Base-by-base conservation (phyloP, 2,888 invertebrate species). In the Dynastes tityus region DNA sequence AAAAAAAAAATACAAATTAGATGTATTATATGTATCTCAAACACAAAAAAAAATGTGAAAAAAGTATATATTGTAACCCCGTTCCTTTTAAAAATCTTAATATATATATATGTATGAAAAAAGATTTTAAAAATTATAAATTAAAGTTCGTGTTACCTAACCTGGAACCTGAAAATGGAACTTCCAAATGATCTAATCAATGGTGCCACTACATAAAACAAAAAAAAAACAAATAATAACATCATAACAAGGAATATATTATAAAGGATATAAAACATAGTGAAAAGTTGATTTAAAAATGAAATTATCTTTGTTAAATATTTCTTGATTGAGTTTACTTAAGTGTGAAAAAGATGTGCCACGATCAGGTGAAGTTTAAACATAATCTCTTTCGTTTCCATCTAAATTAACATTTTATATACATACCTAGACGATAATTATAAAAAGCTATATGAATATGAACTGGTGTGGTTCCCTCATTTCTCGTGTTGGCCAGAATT, bases 341-440 rank as follows among this genome's bases (percentile, higher is more conserved):
- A 78, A 74, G 73, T 78, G 78, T 73, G 6, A 68, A 68, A 68
- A 68, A 55, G 6, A 49, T 68, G 68, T 68, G 73, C 58, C 58
- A 61, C 37, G 40, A 32, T n/a, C 16, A 8, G 16, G 61, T 73
- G 45, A 71, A 32, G 37, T 71, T 53, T 8, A 16, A 16, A 65
- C 65, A 11, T 29, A 51, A 11, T 29, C 13, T 71, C 4, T 37
- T 32, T 11, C 71, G 11, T 4, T 22, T 40, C 58, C 61, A 22
- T 73, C 22, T 45, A 27, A 73, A 45, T 73, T 40, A 58, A 61
- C 45, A 73, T 73, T 27, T 73, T 49, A 22, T 22, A 68, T 22
- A 51, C 5, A 55, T 49, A 22, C 9, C 29, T 22, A 68, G 2
- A 55, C 55, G 6, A 45, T 45, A 45, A 55, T 11, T 16, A 45